phyloP scores from a whole-genome alignment of 2,797 vertebrate genomes.

The Argyrosomus regius region DNA sequence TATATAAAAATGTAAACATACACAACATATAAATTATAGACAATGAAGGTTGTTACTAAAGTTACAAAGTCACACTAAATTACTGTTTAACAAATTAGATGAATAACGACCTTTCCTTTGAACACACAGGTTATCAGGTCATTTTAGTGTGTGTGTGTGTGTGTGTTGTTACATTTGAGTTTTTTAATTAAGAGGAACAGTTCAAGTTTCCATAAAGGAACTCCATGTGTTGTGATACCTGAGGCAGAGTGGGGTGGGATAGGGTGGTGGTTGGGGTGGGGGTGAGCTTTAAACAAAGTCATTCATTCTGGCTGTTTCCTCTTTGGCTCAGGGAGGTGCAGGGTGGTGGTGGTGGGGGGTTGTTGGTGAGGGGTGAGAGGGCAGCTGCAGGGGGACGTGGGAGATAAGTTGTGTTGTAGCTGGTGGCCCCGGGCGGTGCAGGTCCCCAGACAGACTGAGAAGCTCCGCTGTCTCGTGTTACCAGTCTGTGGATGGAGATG shows the following conservation, averaged over 20 bases:
- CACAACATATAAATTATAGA: no score
- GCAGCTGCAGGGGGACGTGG: slow-evolving; percentile 64
- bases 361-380: not conserved
- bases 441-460: slow-evolving; percentile 68
- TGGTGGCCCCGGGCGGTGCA: slow-evolving; percentile 67
- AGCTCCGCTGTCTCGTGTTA: slow-evolving; percentile 75
- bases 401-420: slow-evolving; percentile 71
- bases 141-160: not conserved
- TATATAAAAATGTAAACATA: no score
- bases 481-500: slow-evolving; percentile 68
- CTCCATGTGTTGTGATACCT: slow-evolving; percentile 53
- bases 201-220: slow-evolving; percentile 37
- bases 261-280: not conserved
- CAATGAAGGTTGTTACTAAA: no score
- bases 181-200: slow-evolving; percentile 55
- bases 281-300: slow-evolving; percentile 55
- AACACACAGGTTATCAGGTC: not conserved
- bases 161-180: slow-evolving; percentile 8
- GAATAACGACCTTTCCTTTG: not conserved
- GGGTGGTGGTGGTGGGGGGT: not conserved
- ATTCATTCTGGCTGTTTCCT: slow-evolving; percentile 62
- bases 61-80: no score
- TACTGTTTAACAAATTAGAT: no score
- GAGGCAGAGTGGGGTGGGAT: slow-evolving; percentile 14
- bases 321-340: slow-evolving; percentile 13